Base-by-base conservation (phyloP, 2,797 vertebrate genomes). In the Remorina albescens region DNA sequence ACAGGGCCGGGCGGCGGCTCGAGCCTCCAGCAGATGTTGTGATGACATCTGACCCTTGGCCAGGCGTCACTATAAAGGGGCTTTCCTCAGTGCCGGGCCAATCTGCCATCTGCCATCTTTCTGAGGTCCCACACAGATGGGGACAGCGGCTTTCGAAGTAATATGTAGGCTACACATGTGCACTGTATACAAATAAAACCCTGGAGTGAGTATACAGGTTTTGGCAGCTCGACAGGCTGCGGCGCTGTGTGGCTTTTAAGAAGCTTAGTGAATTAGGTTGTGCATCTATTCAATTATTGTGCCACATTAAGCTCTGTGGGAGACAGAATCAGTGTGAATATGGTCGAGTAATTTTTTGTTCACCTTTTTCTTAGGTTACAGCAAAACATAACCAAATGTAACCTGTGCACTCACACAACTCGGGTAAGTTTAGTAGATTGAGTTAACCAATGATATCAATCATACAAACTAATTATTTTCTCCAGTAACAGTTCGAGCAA, bases 61-160 rank as follows among this genome's bases (percentile, higher is more conserved):
- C 93, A 96, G 94, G 95, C 95, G 88, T 93, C 93, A 92, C 89
- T 89, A 86, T 78, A 92, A 81, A 74, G 93, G 93, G 94, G 93
- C 90, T 92, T 96, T 95, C 95, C 94, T 93, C 93, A 92, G 56
- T 78, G 78, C 81, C 60, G 83, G 67, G 59, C 92, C 94, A 93
- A 95, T 93, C 92, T 90, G 93, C 97, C 98, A 98, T 98, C 97
- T 98, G 97, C 96, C 92, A 90, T 86, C 61, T 62, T 60, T 81
- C 89, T 86, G 89, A 93, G 91, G 90, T 92, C 88, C 60, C 88
- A 74, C 77, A 68, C 86, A 87, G 81, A 90, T 55, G 82, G 82
- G 65, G 71, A 67, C 39, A 42, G 75, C 46, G 67, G 79, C 63
- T 75, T 62, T 74, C 71, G 58, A 53, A 53, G 51, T 59, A 62